A percentile compares a stretch with the other conserved stretches of the same genome.
Conservation (phyloP, 1,140 invertebrate species). For the Cylas formicarius region DNA sequence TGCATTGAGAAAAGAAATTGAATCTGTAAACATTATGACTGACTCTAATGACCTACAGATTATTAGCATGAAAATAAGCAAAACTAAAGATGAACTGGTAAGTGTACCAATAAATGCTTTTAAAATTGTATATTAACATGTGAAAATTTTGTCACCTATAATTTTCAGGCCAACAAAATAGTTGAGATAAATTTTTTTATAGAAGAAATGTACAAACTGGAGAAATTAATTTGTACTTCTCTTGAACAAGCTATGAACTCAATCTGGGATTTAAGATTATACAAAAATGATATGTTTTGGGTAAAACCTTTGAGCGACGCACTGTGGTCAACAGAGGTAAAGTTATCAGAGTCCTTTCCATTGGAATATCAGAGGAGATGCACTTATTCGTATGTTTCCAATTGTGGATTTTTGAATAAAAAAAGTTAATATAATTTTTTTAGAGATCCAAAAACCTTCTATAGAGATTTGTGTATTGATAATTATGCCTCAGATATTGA, state of each 20-base stretch:
- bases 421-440: conserved; percentile 9
- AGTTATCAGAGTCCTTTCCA: conserved; percentile 16
- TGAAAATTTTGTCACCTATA: too few relatives aligned
- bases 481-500: conserved; percentile 10
- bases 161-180: too few relatives aligned
- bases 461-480: conserved; percentile 14
- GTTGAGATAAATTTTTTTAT: too few relatives aligned
- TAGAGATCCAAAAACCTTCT: conserved; percentile 10
- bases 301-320: not conserved
- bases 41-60: conserved; percentile 5
- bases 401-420: conserved; percentile 2
- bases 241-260: too few relatives aligned
- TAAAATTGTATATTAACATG: too few relatives aligned
- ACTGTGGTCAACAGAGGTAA: conserved; percentile 11
- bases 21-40: conserved; percentile 1
- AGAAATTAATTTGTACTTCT: too few relatives aligned
- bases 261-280: too few relatives aligned
- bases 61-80: conserved; percentile 4
- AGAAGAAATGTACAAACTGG: too few relatives aligned
- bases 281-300: conserved; percentile 14
- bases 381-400: conserved; percentile 6
- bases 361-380: conserved; percentile 20
- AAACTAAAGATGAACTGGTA: conserved; percentile 16
- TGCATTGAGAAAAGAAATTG: conserved; percentile 12
- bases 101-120: conserved; percentile 1